Percentiles rank a stretch among this genome's conserved stretches.
Conservation (phyloP, 2,888 invertebrate species). For the Dastarcus helophoroides region DNA sequence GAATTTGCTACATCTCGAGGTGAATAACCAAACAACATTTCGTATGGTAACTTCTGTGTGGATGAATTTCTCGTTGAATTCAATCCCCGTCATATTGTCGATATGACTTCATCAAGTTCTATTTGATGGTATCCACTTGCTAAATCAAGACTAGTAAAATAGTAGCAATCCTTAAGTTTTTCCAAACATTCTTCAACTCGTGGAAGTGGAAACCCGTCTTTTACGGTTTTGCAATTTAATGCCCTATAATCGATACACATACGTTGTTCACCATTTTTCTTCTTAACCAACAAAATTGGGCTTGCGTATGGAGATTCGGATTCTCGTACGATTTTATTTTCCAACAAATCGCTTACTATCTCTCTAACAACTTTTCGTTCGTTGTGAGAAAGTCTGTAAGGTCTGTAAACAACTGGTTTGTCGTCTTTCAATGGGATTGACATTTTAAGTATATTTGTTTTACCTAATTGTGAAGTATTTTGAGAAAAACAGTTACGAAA, state of each 20-base stretch:
- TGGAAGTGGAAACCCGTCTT: constrained; percentile 25
- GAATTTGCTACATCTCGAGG: too few species aligned
- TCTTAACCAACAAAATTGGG: constrained; percentile 14
- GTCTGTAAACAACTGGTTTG: constrained; percentile 20
- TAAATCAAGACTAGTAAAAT: constrained; percentile 25
- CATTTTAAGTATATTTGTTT: constrained; percentile 13
- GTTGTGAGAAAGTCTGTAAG: constrained; percentile 20
- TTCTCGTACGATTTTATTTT: constrained; percentile 18
- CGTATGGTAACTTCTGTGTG: too few species aligned
- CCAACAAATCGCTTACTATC: constrained; percentile 16
- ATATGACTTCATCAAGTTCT: constrained; percentile 17
- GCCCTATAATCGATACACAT: constrained; percentile 23
- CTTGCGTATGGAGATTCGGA: constrained; percentile 21
- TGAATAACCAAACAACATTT: too few species aligned
- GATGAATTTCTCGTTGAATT: too few species aligned
- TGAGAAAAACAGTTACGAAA: too few species aligned
- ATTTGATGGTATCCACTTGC: constrained; percentile 25
- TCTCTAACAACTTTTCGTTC: constrained; percentile 16
- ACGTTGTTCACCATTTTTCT: constrained; percentile 18
- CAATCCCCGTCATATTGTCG: too few species aligned
- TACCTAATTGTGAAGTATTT: too few species aligned
- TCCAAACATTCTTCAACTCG: constrained; percentile 26
- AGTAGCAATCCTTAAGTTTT: constrained; percentile 17
- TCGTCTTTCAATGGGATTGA: constrained; percentile 18
- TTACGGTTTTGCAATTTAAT: constrained; percentile 24